Evolutionary conservation across 2,888 invertebrate genomes (phyloP).

Genomic region (Patella depressa): DNA sequence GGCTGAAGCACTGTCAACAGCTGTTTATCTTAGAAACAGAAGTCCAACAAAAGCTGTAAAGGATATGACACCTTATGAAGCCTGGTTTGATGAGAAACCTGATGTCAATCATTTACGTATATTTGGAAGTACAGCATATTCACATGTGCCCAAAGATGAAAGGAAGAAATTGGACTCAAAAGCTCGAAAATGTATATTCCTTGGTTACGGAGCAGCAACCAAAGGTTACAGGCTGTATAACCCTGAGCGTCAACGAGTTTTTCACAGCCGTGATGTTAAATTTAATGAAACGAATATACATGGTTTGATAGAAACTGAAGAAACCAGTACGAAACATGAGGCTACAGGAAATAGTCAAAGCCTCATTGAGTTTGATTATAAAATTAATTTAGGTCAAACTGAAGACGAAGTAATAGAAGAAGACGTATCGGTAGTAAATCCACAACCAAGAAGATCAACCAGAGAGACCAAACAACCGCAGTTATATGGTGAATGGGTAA

Average conservation of each 20-base stretch:
- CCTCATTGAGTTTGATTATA: no score
- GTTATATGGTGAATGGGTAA: no score
- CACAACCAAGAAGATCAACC: not conserved
- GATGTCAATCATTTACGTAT: constrained; percentile 23
- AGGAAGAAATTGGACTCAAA: constrained; percentile 28
- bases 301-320: no score
- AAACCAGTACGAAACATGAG: no score
- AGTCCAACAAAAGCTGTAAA: constrained; percentile 40
- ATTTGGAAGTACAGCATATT: constrained; percentile 30
- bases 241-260: not conserved
- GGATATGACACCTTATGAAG: constrained; percentile 40
- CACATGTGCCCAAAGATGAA: constrained; percentile 34
- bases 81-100: constrained; percentile 32
- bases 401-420: no score
- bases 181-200: constrained; percentile 20
- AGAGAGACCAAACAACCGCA: not conserved
- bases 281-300: not conserved
- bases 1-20: constrained; percentile 64
- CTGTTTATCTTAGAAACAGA: constrained; percentile 62
- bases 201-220: constrained; percentile 36
- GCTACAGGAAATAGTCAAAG: no score
- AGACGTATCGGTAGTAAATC: not conserved
- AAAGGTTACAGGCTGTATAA: not conserved
- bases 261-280: not conserved
- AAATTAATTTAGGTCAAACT: no score